These are phyloP conservation scores for Coluber constrictor DNA, from an alignment of 2,797 vertebrate genomes.

Conservation along the genomic window DNA sequence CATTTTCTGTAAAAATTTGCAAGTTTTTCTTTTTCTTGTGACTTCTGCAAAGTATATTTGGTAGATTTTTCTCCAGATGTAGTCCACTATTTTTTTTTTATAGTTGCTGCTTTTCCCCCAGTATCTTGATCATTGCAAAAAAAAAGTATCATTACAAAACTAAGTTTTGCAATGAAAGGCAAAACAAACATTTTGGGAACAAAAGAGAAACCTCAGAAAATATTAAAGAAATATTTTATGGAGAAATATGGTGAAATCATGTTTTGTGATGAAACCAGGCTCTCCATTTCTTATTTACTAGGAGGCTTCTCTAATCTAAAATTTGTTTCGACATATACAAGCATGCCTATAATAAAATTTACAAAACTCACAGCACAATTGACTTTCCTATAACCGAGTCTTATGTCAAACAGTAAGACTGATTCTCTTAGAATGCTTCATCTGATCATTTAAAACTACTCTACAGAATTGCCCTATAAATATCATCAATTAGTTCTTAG, in stretches of 20 bases:
- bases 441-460: neutral
- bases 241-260: neutral
- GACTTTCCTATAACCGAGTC: neutral
- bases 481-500: neutral
- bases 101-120: neutral
- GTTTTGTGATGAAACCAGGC: neutral
- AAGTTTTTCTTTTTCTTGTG: neutral
- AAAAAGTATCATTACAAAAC: neutral
- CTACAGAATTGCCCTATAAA: neutral
- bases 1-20: neutral
- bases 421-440: neutral
- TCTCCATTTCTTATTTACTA: neutral
- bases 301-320: neutral
- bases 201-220: neutral
- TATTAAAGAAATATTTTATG: neutral
- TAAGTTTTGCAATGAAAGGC: neutral
- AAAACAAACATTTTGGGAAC: neutral
- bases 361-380: neutral
- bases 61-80: neutral
- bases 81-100: neutral
- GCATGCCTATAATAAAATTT: neutral
- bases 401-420: neutral
- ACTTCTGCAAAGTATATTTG: neutral
- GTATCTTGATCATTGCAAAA: neutral
- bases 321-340: neutral